Base-by-base conservation (phyloP, 2,888 invertebrate species). In the Sturmia bella region DNA sequence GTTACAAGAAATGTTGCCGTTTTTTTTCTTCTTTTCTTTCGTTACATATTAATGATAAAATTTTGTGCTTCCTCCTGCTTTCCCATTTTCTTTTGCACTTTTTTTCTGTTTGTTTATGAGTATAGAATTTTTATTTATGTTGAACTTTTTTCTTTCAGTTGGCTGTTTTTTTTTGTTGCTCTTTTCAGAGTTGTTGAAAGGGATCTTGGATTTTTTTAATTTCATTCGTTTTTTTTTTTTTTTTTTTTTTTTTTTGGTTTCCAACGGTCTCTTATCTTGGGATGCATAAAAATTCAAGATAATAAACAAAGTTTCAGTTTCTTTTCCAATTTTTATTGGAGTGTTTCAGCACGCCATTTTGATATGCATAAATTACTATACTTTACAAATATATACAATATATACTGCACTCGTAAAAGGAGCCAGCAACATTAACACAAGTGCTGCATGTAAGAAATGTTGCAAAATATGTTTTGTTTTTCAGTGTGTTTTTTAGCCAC, bases 291-390 rank as follows among this genome's bases (percentile, higher is more conserved):
- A 64, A 66, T 57, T 12, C 39, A 57, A 17, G 56, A 57, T 66
- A 66, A 74, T 61, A 72, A 63, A 54, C 50, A 61, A 63, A 74
- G 56, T 57, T 57, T 45, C 41, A 32, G 52, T 63, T 63, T 64
- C 32, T 73, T 74, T 27, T 39, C 24, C 39, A 64, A 66, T 66
- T 63, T 73, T 54, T 63, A 64, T 54, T 74, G 73, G 54, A 37
- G 17, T 45, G 32, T 54, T 64, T 54, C 54, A 63, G 54, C 56
- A 64, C 37, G 27, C 17, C 27, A 57, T 66, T 66, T 66, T 57
- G 37, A 39, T 66, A 74, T 74, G 74, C 64, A 74, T 66, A 74
- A 74, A 64, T 74, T 66, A 48, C 24, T 48, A 56, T 57, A 19
- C 24, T 48, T 64, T 57, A 19, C 43, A 41, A 72, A 63, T 48